Evolutionary conservation across 2,113 vertebrate genomes (phyloP).

Genomic region (Ranitomeya variabilis): DNA sequence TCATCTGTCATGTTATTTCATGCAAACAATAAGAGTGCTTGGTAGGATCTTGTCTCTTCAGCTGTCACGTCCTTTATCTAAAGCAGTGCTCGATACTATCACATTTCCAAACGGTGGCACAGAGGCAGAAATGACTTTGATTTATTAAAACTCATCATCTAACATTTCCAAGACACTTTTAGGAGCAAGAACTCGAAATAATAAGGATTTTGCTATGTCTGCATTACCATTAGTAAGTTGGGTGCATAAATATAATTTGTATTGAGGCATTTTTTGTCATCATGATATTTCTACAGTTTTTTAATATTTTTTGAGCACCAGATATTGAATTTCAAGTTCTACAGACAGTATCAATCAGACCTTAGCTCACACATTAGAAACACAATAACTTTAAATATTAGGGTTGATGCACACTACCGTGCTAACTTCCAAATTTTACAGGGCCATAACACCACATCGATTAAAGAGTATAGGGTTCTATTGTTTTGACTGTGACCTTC

Average conservation of each 20-base stretch:
- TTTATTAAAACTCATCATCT: not conserved
- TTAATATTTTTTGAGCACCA: not conserved
- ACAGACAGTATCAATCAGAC: not conserved
- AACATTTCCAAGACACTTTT: not conserved
- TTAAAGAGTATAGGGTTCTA: not conserved
- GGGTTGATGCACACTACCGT: not conserved
- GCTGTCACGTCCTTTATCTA: conserved; percentile 19
- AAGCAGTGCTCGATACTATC: not conserved
- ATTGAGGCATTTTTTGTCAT: not conserved
- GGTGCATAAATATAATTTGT: not conserved
- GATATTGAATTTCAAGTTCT: not conserved
- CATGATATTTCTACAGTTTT: not conserved
- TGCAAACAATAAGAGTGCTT: conserved; percentile 31
- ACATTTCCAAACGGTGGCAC: conserved; percentile 8
- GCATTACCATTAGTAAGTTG: not conserved
- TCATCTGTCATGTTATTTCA: conserved; percentile 31
- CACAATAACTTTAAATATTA: not conserved
- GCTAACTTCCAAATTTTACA: not conserved
- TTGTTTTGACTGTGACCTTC: not conserved
- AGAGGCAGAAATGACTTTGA: not conserved
- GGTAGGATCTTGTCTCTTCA: conserved; percentile 8
- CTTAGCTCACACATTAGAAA: not conserved
- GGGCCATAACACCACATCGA: not conserved
- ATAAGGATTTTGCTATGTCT: not conserved
- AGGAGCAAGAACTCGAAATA: not conserved